Percentiles rank a stretch among this genome's conserved stretches.
These are phyloP conservation scores for Parazoanthus atlanticus DNA, from an alignment of 92 coral and sea anemone species.

Conservation along the genomic window DNA sequence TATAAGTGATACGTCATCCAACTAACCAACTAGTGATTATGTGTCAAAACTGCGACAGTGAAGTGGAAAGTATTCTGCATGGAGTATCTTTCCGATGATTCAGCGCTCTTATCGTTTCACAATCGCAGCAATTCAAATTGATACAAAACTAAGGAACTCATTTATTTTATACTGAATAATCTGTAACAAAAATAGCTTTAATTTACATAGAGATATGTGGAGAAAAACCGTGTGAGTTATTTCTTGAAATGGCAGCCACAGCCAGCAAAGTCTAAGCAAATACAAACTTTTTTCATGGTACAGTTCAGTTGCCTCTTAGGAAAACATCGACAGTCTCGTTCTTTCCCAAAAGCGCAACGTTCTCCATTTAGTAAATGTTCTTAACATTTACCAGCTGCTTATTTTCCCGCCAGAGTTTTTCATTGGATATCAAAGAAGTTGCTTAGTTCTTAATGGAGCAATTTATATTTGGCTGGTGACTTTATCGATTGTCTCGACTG, in stretches of 20 bases:
- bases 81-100: too few species aligned
- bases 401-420: not conserved
- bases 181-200: not conserved
- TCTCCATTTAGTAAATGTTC: not conserved
- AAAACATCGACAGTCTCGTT: too few species aligned
- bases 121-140: too few species aligned
- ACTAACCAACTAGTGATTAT: too few species aligned
- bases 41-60: too few species aligned
- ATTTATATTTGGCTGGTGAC: not conserved
- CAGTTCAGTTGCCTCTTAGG: too few species aligned
- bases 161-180: not conserved
- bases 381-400: not conserved
- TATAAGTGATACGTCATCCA: too few species aligned
- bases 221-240: not conserved
- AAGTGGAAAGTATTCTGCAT: too few species aligned
- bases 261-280: not conserved
- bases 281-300: not conserved
- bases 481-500: not conserved
- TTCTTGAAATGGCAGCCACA: not conserved
- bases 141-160: not conserved
- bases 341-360: not conserved
- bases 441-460: not conserved
- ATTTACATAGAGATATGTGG: not conserved
- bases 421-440: not conserved
- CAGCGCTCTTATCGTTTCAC: too few species aligned